phyloP scores from a whole-genome alignment of 1,140 invertebrate species.

The Radopholus similis region DNA sequence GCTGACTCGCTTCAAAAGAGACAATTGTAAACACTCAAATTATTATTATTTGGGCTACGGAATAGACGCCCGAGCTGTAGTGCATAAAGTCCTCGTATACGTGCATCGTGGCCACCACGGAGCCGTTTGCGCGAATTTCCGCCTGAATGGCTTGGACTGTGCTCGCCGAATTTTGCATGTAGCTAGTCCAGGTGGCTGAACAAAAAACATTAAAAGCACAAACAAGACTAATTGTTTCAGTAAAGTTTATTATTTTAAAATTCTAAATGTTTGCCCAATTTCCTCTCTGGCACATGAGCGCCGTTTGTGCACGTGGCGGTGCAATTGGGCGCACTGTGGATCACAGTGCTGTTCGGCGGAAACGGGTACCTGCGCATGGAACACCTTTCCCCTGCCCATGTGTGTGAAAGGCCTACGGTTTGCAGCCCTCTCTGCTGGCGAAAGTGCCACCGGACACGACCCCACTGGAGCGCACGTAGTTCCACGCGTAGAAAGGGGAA shows the following conservation, averaged over 20 bases:
- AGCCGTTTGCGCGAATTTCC: conserved; percentile 80
- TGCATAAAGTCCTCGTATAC: conserved; percentile 78
- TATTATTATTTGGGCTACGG: background rate
- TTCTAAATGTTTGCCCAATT: conserved; percentile 10
- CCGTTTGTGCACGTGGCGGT: conserved; percentile 8
- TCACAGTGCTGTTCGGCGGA: conserved; percentile 4
- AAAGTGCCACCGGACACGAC: conserved; percentile 4
- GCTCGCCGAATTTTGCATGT: background rate
- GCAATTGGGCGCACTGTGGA: conserved; percentile 3
- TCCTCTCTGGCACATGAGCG: too few species aligned
- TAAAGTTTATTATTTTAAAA: background rate
- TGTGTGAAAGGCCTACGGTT: too few species aligned
- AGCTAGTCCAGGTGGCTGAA: background rate
- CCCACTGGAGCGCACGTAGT: background rate
- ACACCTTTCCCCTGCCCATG: too few species aligned
- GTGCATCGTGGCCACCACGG: conserved; percentile 80
- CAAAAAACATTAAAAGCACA: background rate
- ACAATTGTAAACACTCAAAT: background rate
- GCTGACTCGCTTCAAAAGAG: background rate
- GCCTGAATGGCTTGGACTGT: background rate
- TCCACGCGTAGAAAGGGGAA: background rate
- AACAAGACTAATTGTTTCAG: background rate
- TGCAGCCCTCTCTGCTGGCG: background rate
- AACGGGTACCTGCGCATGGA: too few species aligned
- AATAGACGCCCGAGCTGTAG: conserved; percentile 75